These are phyloP conservation scores for Malthinus seriepunctatus DNA, from an alignment of 2,888 invertebrate genomes.

Conservation along the genomic window DNA sequence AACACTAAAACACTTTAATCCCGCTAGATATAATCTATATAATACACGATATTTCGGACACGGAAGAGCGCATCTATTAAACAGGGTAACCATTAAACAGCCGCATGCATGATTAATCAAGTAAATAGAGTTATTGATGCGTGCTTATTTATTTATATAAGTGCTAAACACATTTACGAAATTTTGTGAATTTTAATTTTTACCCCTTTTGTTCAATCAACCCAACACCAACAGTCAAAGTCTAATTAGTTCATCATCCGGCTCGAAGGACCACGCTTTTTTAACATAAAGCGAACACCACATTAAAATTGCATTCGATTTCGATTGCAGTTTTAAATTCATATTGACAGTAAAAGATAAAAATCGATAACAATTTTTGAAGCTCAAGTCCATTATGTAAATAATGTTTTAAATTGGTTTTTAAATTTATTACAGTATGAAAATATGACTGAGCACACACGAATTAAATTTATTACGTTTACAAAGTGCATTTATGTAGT, in stretches of 20 bases:
- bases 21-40: conserved; percentile 16
- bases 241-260: too few relatives aligned
- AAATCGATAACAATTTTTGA: conserved; percentile 45
- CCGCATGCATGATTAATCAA: conserved; percentile 27
- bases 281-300: too few relatives aligned
- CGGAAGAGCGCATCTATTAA: conserved; percentile 24
- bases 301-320: too few relatives aligned
- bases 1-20: conserved; percentile 15
- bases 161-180: too few relatives aligned
- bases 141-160: background rate
- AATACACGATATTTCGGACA: conserved; percentile 24
- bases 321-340: too few relatives aligned
- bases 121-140: conserved; percentile 23
- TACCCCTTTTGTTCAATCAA: too few relatives aligned
- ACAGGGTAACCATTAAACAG: conserved; percentile 24
- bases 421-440: conserved; percentile 40
- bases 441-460: background rate
- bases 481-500: too few relatives aligned
- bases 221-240: too few relatives aligned
- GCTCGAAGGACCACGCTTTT: too few relatives aligned
- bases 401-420: conserved; percentile 50
- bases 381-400: conserved; percentile 46
- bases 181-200: too few relatives aligned
- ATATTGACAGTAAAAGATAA: conserved; percentile 36
- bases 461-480: too few relatives aligned